phyloP scores from a whole-genome alignment of 2,797 vertebrate species.

The Myotis myotis region DNA sequence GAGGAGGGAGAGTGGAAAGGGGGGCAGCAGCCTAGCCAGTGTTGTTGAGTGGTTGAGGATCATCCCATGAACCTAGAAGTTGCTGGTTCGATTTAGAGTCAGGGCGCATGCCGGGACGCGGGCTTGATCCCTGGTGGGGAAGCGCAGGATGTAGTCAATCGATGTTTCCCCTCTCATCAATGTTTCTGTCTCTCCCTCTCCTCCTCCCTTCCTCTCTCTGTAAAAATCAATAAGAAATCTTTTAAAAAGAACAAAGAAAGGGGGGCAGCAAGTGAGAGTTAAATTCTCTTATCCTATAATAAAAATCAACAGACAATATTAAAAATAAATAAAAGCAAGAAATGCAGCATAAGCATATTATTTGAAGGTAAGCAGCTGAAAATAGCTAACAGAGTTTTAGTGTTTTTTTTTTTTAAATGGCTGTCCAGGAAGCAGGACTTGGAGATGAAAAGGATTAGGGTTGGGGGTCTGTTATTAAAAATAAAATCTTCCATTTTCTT shows the following conservation, averaged over 20 bases:
- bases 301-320: background rate
- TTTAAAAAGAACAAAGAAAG: too few relatives aligned
- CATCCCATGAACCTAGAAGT: too few relatives aligned
- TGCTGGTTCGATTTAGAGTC: too few relatives aligned
- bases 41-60: too few relatives aligned
- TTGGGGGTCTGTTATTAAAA: background rate
- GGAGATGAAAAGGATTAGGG: background rate
- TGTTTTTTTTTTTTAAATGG: background rate
- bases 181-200: too few relatives aligned
- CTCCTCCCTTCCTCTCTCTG: too few relatives aligned
- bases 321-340: background rate
- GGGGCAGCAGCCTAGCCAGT: too few relatives aligned
- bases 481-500: background rate
- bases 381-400: background rate
- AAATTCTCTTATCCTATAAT: background rate
- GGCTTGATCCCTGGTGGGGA: too few relatives aligned
- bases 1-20: background rate
- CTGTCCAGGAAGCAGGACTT: background rate
- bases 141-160: too few relatives aligned
- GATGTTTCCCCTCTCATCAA: too few relatives aligned
- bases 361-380: background rate
- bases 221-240: too few relatives aligned
- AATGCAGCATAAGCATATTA: background rate
- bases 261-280: background rate
- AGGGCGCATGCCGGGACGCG: too few relatives aligned